These are phyloP conservation scores for Brachionus manjavacas DNA, from an alignment of 1,140 invertebrate genomes.

Conservation along the genomic window DNA sequence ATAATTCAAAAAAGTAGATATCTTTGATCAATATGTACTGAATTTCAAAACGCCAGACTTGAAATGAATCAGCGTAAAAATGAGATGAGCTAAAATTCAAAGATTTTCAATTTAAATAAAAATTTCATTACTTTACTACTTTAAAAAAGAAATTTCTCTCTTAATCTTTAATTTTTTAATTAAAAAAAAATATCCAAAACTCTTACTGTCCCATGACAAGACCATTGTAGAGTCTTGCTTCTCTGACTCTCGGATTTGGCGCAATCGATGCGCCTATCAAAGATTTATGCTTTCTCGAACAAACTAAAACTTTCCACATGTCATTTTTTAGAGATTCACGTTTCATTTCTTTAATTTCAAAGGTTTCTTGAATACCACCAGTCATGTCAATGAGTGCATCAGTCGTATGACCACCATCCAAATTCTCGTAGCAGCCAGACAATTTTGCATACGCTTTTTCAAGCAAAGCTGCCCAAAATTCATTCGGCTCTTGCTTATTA, in stretches of 20 bases:
- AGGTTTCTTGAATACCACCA: conserved; percentile 46
- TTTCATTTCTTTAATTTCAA: conserved; percentile 43
- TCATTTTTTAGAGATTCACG: conserved; percentile 51
- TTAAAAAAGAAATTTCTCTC: too few species aligned
- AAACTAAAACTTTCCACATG: conserved; percentile 83
- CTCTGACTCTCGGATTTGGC: conserved; percentile 61
- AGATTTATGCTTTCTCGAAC: conserved; percentile 84
- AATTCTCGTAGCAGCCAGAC: conserved; percentile 51
- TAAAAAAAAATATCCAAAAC: not conserved
- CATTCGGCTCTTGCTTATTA: conserved; percentile 65
- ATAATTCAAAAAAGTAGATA: too few species aligned
- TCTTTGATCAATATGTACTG: too few species aligned
- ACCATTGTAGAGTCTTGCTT: conserved; percentile 79
- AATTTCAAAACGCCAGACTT: too few species aligned
- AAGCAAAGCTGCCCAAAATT: conserved; percentile 75
- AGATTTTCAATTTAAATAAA: too few species aligned
- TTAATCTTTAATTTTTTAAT: too few species aligned
- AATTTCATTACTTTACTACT: not conserved
- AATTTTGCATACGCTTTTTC: conserved; percentile 67
- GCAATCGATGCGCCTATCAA: conserved; percentile 96
- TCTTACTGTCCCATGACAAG: conserved; percentile 77
- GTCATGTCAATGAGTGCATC: conserved; percentile 53
- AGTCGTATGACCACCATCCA: conserved; percentile 53
- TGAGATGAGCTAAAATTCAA: too few species aligned
- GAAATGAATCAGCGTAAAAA: too few species aligned